Conservation (phyloP, 2,113 vertebrate genomes). For the Eretmochelys imbricata region DNA sequence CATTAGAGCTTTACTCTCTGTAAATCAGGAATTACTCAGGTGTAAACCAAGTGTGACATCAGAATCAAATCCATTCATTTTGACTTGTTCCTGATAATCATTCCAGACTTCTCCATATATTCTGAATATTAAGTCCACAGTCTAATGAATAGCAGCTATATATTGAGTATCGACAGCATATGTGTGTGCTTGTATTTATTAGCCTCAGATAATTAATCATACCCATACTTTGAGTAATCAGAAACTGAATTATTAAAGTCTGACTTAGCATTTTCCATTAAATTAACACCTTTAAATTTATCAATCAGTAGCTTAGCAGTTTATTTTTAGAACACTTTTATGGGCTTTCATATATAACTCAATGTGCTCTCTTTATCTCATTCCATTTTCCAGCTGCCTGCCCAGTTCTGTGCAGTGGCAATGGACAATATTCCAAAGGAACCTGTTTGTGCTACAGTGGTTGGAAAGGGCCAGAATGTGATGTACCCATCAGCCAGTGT, state of each 20-base stretch:
- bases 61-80: background rate
- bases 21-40: background rate
- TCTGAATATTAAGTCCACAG: background rate
- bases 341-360: constrained; percentile 5
- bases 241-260: background rate
- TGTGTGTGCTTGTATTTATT: background rate
- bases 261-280: background rate
- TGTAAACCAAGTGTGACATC: background rate
- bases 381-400: constrained; percentile 88
- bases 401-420: constrained; percentile 96
- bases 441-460: constrained; percentile 97
- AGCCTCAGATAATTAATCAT: background rate
- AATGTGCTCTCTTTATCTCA: constrained; percentile 38
- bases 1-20: background rate
- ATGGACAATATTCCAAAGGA: constrained; percentile 97
- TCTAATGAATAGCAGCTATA: background rate
- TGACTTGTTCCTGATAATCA: background rate
- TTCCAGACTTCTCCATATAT: background rate
- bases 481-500: constrained; percentile 93
- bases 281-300: background rate
- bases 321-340: background rate
- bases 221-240: background rate
- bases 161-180: background rate
- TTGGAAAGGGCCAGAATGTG: constrained; percentile 97
- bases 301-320: background rate